Evolutionary conservation across 2,888 invertebrate genomes (phyloP), one percentile per base, ranked within the genome.

Genomic region (Rotaria macrura): DNA sequence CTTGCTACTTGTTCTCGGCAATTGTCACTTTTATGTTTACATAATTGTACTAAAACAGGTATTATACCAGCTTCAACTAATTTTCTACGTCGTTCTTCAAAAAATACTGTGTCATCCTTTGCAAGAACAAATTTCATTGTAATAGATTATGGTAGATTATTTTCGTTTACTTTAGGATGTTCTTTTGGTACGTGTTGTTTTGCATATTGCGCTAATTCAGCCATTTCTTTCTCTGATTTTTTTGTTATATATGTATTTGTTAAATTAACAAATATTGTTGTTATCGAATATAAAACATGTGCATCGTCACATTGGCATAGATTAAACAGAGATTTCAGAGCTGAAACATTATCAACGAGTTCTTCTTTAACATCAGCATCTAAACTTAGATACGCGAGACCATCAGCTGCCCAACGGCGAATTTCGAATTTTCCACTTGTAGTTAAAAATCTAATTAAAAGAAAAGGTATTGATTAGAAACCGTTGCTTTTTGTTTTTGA

Each of bases 301-400:
- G 52, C 54, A 74, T 79, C 84, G 20, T 85, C 57, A n/a, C 49
- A 87, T 40, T 49, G 34, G 43, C 34, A 43, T 40, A 86, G n/a
- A 38, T 85, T 43, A 72, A 85, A 85, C 14, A 86, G 49, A 17
- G 84, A 52, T 84, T 84, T 84, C 12, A 86, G 4, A 1, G 96
- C 95, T 34, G 93, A 88, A 89, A 89, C 93, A 90, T 99, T 97
- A 89, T 95, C 94, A 83, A 96, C 94, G 57, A 99, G 91, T 90
- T 96, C 96, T 90, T 99, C 98, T 90, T 99, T 99, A 0, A 99
- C 96, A 91, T 99, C 98, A 20, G 97, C 99, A 92, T 99, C 98
- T 86, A 99, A 92, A 0, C 97, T 96, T 14, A 99, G 92, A 90
- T 97, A 99, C 0, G 97, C 96, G 10, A 99, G 92, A 2, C 97